These are phyloP conservation scores for Stratiomys singularior DNA, from an alignment of 2,888 invertebrate species.

Conservation along the genomic window DNA sequence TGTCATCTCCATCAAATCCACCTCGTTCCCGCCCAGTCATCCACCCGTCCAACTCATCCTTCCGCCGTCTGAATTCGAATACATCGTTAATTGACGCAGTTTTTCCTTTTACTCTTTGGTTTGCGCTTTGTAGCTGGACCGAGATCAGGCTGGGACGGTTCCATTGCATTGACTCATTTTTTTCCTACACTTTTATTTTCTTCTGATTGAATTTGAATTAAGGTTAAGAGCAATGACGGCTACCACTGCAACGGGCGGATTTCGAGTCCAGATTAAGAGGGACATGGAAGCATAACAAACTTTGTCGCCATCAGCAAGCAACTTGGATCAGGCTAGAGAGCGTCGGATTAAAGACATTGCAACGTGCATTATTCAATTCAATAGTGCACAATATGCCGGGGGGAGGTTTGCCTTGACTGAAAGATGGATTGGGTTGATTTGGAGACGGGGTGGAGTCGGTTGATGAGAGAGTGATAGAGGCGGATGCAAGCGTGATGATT, in stretches of 20 bases:
- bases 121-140: neutral
- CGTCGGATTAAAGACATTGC: slow-evolving; percentile 14
- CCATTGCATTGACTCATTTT: slow-evolving; percentile 25
- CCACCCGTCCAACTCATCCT: slow-evolving; percentile 3
- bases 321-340: neutral
- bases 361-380: neutral
- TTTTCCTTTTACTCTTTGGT: neutral
- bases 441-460: neutral
- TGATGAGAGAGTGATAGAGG: neutral
- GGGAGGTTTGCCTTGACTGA: neutral
- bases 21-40: neutral
- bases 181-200: slow-evolving; percentile 22
- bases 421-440: neutral
- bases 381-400: neutral
- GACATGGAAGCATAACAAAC: neutral
- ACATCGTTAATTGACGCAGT: slow-evolving; percentile 25
- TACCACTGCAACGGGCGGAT: neutral
- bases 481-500: slow-evolving; percentile 20
- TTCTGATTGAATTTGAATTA: slow-evolving; percentile 39
- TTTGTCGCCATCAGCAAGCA: no score
- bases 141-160: neutral
- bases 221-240: slow-evolving; percentile 34
- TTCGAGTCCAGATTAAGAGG: neutral
- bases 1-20: slow-evolving; percentile 1
- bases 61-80: neutral